Evolutionary conservation across 2,113 vertebrate species (phyloP), one percentile per base, ranked within the genome.

Genomic region (Octodon degus): DNA sequence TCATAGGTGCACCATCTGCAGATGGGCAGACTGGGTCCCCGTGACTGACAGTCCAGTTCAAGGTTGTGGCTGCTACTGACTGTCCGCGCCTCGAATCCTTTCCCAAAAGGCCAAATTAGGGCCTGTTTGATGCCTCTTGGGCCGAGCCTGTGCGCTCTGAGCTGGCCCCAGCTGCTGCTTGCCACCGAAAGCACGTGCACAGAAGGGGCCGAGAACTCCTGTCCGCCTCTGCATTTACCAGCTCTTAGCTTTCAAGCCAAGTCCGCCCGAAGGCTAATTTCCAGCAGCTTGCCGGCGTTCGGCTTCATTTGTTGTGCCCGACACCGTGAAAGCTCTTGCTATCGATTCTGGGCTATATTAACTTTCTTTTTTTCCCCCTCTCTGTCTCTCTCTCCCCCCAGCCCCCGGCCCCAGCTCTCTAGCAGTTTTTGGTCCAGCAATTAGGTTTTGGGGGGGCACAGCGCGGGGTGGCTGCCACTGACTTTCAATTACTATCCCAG

Each of bases 231-330:
- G 0, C 12, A 0, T 85, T 83, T 32, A 1, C 30, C 27, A 37
- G 85, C 60, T 62, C 88, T 86, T 25, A 68, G 79, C 95, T 98
- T 91, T 90, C 90, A 7, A 91, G 58, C 50, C 0, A 0, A 93
- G 27, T 91, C 86, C 86, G 93, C 86, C 1, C 0, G 89, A 81
- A 94, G 97, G 95, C 74, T 88, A 67, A 90, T 95, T 96, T 96
- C 94, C 93, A 2, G 9, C 96, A 87, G 96, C 93, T 93, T 86
- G 95, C 86, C 20, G 67, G 79, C 0, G 6, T 96, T 96, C 93
- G 12, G 97, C 92, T 89, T 87, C 94, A 97, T 98, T 97, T 93
- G 91, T 89, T 96, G 97, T 58, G 91, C 93, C 89, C 94, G 96
- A 96, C 96, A 94, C 97, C 55, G 90, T 95, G 97, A 96, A 97